Percentiles rank a stretch among this genome's conserved stretches.
Evolutionary conservation across 1,140 invertebrate species (phyloP).

Genomic region (Aethina tumida): DNA sequence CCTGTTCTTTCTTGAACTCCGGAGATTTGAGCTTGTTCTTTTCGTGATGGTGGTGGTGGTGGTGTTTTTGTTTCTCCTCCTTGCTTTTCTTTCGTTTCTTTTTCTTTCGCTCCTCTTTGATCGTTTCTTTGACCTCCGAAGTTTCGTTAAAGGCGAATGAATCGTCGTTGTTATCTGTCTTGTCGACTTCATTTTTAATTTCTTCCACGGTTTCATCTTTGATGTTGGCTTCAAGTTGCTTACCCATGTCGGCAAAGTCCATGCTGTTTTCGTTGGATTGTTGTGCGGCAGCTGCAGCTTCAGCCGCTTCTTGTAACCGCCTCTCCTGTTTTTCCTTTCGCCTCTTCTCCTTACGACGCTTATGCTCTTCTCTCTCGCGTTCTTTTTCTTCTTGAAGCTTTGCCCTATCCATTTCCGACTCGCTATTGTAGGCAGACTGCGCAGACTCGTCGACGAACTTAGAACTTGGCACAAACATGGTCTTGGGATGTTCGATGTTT

Average conservation of each 20-base stretch:
- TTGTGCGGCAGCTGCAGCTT: conserved; percentile 28
- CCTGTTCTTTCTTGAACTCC: conserved; percentile 21
- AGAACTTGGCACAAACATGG: too few relatives aligned
- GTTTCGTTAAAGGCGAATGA: conserved; percentile 50
- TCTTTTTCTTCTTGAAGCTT: conserved; percentile 30
- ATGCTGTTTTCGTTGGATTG: conserved; percentile 66
- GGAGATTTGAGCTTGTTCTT: conserved; percentile 29
- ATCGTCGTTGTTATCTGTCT: conserved; percentile 32
- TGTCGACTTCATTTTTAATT: conserved; percentile 23
- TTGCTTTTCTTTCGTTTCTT: conserved; percentile 75
- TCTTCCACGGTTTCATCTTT: conserved; percentile 47
- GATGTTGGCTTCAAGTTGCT: conserved; percentile 68
- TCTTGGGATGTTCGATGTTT: conserved; percentile 12
- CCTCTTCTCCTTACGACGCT: conserved; percentile 57
- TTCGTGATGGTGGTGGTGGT: conserved; percentile 48
- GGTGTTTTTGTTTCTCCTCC: conserved; percentile 60
- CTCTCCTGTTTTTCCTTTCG: conserved; percentile 49
- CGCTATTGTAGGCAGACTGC: conserved; percentile 15
- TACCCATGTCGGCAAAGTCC: conserved; percentile 66
- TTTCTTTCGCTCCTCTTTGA: conserved; percentile 45
- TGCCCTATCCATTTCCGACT: conserved; percentile 26
- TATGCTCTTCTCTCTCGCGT: conserved; percentile 40
- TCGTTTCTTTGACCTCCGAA: conserved; percentile 31
- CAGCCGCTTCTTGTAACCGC: conserved; percentile 29
- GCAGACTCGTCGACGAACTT: conserved; percentile 19